These are phyloP conservation scores for Cantharis rufa DNA, from an alignment of 2,888 invertebrate genomes.

Conservation along the genomic window DNA sequence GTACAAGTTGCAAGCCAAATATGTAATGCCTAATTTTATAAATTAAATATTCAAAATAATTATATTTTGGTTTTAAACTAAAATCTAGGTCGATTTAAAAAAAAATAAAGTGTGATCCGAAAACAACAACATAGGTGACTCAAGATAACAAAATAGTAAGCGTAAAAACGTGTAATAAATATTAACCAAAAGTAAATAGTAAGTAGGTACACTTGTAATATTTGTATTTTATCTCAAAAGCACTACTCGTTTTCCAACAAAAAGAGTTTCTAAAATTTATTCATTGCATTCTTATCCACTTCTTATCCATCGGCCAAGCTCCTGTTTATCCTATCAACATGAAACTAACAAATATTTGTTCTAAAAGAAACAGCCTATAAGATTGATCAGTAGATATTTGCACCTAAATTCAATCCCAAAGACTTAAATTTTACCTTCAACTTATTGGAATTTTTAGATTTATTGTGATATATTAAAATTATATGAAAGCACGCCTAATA, in stretches of 20 bases:
- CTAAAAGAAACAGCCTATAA: too few species aligned
- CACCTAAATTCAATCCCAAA: too few species aligned
- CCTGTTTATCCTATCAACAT: too few species aligned
- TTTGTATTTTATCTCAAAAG: background rate
- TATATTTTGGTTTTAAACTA: background rate
- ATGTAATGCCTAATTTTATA: background rate
- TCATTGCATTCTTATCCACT: too few species aligned
- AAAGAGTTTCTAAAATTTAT: too few species aligned
- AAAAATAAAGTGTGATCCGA: background rate
- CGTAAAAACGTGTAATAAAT: background rate
- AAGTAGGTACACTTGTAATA: background rate
- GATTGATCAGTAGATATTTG: too few species aligned
- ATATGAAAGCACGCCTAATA: too few species aligned
- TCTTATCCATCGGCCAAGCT: too few species aligned
- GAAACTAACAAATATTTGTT: too few species aligned
- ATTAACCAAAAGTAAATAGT: background rate
- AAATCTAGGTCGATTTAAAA: background rate
- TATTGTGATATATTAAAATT: too few species aligned
- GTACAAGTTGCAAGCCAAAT: background rate
- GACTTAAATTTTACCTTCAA: too few species aligned
- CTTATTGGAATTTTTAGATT: too few species aligned
- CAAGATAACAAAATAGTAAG: background rate
- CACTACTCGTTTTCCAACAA: background rate
- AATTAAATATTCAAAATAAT: background rate
- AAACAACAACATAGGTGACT: background rate